A percentile compares a stretch with the other conserved stretches of the same genome.
These are phyloP conservation scores for Cephus runcator DNA, from an alignment of 2,888 invertebrate species.

Conservation along the genomic window DNA sequence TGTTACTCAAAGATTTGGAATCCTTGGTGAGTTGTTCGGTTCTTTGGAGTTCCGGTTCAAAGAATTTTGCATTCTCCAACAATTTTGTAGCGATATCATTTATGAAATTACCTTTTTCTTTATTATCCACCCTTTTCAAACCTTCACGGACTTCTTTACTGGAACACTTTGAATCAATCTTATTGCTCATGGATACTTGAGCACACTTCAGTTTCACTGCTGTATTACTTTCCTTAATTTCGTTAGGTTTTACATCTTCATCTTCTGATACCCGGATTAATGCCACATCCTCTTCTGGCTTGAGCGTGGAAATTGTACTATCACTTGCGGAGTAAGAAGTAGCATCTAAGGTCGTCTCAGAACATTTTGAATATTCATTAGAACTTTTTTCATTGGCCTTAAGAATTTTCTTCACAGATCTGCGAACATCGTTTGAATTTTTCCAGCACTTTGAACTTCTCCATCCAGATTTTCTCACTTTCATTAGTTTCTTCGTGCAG, in stretches of 20 bases:
- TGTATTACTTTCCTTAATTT: background rate
- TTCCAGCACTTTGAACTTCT: slow-evolving; percentile 5
- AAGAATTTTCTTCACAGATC: background rate
- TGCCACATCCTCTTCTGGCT: background rate
- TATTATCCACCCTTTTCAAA: slow-evolving; percentile 6
- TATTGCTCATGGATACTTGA: background rate
- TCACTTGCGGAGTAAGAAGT: background rate
- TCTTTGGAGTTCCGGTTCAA: slow-evolving; percentile 9
- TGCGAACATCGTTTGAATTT: slow-evolving; percentile 1
- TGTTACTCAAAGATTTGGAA: slow-evolving; percentile 17
- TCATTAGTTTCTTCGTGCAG: background rate
- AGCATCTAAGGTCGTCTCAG: background rate
- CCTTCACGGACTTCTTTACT: background rate
- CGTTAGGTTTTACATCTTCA: background rate
- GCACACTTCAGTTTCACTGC: background rate
- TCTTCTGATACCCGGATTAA: background rate
- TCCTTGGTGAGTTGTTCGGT: background rate
- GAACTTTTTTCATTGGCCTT: background rate
- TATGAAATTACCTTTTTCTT: slow-evolving; percentile 16
- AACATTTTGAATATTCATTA: background rate
- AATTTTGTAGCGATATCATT: slow-evolving; percentile 18
- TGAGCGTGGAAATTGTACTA: background rate
- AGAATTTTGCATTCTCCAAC: slow-evolving; percentile 15
- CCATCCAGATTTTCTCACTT: slow-evolving; percentile 7
- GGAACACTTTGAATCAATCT: background rate